Evolutionary conservation across 1,140 invertebrate species (phyloP).

Genomic region (Galleria mellonella): DNA sequence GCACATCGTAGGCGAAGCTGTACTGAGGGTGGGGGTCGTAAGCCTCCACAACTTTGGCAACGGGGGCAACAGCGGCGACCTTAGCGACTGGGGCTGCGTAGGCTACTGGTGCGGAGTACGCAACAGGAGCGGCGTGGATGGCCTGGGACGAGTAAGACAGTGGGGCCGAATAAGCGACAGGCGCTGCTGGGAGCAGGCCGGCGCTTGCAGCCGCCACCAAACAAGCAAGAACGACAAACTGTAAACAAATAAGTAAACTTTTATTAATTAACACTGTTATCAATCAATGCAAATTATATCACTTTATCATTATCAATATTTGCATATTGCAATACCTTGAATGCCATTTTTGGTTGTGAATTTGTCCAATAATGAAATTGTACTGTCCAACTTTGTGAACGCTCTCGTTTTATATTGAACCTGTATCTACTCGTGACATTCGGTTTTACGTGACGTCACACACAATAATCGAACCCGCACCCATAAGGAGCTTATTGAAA

Average conservation of each 20-base stretch:
- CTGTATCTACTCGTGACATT: constrained; percentile 22
- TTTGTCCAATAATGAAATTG: constrained; percentile 17
- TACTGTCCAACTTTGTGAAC: constrained; percentile 22
- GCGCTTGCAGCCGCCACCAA: constrained; percentile 22
- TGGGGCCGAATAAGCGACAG: constrained; percentile 34
- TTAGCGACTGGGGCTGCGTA: constrained; percentile 13
- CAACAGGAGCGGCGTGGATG: constrained; percentile 16
- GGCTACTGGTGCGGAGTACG: constrained; percentile 18
- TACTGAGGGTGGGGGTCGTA: constrained; percentile 77
- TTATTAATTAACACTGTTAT: too few species aligned
- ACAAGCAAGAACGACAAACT: constrained; percentile 26
- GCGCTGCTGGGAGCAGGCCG: constrained; percentile 23
- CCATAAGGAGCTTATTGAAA: constrained; percentile 32
- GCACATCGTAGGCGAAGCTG: constrained; percentile 78
- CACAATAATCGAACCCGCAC: constrained; percentile 27
- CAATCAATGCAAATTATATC: too few species aligned
- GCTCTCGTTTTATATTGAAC: constrained; percentile 37
- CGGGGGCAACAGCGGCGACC: constrained; percentile 10
- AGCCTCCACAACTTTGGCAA: constrained; percentile 27
- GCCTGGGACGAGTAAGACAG: constrained; percentile 17
- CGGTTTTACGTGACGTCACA: constrained; percentile 27
- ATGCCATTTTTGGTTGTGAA: constrained; percentile 35
- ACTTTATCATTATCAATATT: not conserved
- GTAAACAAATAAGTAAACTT: constrained; percentile 14
- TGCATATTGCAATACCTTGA: constrained; percentile 28